A percentile compares a stretch with the other conserved stretches of the same genome.
Conservation (phyloP, 2,888 invertebrate species). For the Melanotus villosus region DNA sequence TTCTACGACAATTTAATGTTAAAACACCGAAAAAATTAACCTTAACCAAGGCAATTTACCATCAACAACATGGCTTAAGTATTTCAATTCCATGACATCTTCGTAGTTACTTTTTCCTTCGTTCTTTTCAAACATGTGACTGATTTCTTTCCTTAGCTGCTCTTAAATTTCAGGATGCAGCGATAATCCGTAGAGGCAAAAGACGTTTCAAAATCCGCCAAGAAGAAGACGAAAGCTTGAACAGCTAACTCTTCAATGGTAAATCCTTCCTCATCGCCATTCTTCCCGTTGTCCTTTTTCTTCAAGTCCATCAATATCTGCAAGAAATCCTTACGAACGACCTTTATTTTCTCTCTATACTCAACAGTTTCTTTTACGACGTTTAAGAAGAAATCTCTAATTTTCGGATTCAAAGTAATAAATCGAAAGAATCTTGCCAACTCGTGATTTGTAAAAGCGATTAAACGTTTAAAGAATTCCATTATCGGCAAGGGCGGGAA, state of each 20-base stretch:
- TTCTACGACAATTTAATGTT: slow-evolving; percentile 56
- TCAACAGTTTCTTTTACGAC: too few relatives aligned
- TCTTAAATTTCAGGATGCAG: slow-evolving; percentile 67
- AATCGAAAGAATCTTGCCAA: neutral
- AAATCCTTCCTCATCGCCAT: neutral
- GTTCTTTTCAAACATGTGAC: slow-evolving; percentile 61
- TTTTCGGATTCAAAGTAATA: neutral
- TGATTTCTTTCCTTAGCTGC: slow-evolving; percentile 66
- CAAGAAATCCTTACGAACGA: slow-evolving; percentile 72
- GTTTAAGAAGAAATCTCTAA: slow-evolving; percentile 67
- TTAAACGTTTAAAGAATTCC: slow-evolving; percentile 23
- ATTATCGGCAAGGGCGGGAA: slow-evolving; percentile 35
- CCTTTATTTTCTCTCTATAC: slow-evolving; percentile 66
- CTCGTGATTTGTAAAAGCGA: neutral
- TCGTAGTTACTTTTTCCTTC: slow-evolving; percentile 68
- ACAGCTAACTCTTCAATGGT: slow-evolving; percentile 47
- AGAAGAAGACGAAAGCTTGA: slow-evolving; percentile 58
- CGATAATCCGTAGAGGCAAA: slow-evolving; percentile 69
- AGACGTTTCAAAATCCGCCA: slow-evolving; percentile 66
- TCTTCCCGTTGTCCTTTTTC: too few relatives aligned
- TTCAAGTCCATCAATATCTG: slow-evolving; percentile 70
- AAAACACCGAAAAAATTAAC: neutral
- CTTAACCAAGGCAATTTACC: slow-evolving; percentile 50
- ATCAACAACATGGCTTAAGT: slow-evolving; percentile 67
- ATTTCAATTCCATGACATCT: slow-evolving; percentile 68